Conservation (phyloP, 2,888 invertebrate species). For the Myathropa florea region DNA sequence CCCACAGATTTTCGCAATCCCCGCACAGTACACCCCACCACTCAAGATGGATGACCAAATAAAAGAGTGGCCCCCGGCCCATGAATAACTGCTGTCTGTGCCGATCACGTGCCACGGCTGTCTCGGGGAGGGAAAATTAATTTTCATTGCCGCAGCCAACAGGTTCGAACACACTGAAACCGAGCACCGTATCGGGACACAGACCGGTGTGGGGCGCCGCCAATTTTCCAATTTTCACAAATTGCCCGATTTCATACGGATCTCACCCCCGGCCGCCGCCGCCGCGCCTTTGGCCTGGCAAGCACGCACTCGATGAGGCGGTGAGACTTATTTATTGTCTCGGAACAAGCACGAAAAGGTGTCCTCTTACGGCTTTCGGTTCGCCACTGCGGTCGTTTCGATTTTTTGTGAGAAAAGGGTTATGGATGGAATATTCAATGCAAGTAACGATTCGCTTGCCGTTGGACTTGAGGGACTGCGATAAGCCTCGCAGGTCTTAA, state of each 20-base stretch:
- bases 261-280: neutral
- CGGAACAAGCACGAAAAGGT: neutral
- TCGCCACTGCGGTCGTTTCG: neutral
- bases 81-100: constrained; percentile 21
- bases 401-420: constrained; percentile 20
- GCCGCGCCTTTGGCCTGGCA: neutral
- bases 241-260: constrained; percentile 24
- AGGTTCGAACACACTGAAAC: constrained; percentile 9
- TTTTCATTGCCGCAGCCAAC: constrained; percentile 36
- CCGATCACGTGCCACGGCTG: constrained; percentile 11
- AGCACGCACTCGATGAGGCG: constrained; percentile 42
- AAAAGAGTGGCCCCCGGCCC: constrained; percentile 12
- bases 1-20: constrained; percentile 11
- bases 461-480: too few species aligned
- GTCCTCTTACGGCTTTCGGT: constrained; percentile 8
- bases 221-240: constrained; percentile 51
- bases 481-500: neutral
- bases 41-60: constrained; percentile 24
- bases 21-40: neutral
- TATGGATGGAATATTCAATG: constrained; percentile 39
- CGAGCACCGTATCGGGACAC: neutral
- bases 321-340: constrained; percentile 38
- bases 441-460: neutral
- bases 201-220: constrained; percentile 7
- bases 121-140: constrained; percentile 26